Base-by-base conservation (phyloP, 2,113 vertebrate species). In the Catharus minimus region DNA sequence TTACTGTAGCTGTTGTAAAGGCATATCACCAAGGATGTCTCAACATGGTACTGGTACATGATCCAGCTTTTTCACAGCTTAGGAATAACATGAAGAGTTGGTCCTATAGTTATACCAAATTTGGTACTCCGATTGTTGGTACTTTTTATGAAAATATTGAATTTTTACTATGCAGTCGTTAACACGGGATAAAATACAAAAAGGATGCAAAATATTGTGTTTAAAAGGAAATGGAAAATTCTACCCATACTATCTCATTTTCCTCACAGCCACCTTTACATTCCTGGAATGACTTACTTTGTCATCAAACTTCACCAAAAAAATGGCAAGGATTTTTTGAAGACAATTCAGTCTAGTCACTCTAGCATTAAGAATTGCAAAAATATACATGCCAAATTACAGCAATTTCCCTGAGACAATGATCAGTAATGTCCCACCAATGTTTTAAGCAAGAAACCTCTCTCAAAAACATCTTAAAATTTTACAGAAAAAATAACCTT, bases 221-320 rank as follows among this genome's bases (percentile, higher is more conserved):
- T 94, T 73, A 66, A 93, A 80, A 71, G 19, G 12, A 95, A 90
- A 75, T 33, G 3, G n/a, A 67, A 92, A 89, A 88, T 68, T 24
- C 11, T 39, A 44, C 14, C 66, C 65, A 46, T 19, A 69, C 10
- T 36, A 78, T 16, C 10, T 39, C 16, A 43, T 79, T 68, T 75
- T 86, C 55, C 19, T 84, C 30, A 50, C 26, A 92, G 38, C 7
- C 36, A 80, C 19, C 9, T 6, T 65, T 66, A 5, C 52, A 39
- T 69, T 82, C 28, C 44, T 58, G 47, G 26, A 86, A 82, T 39
- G 5, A 71, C 17, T 81, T 16, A 28, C 18, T 20, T 8, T 9
- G 16, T 15, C 30, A 55, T 19, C 22, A 68, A 76, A 46, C 3
- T 33, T 28, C 2, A 30, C 23, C 2, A 44, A 66, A 67, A n/a